Evolutionary conservation across 2,113 vertebrate species (phyloP).

Genomic region (Bagarius yarrelli): DNA sequence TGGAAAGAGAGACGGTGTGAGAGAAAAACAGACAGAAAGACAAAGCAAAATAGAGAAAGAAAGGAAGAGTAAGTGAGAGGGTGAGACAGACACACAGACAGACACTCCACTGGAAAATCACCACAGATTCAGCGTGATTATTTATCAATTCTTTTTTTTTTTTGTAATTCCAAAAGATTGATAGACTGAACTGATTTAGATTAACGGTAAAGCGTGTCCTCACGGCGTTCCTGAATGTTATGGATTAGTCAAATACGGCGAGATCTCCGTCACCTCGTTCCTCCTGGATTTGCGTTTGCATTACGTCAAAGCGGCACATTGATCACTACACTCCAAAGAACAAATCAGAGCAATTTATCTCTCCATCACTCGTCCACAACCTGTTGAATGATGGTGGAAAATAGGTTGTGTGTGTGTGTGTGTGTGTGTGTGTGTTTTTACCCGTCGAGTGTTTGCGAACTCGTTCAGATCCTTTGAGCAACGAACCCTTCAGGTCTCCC

Average conservation of each 20-base stretch:
- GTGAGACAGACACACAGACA: not conserved
- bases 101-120: too few relatives aligned
- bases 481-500: conserved; percentile 85
- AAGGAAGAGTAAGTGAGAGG: not conserved
- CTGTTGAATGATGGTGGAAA: not conserved
- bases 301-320: not conserved
- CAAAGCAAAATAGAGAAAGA: not conserved
- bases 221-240: not conserved
- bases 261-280: not conserved
- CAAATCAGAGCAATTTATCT: not conserved
- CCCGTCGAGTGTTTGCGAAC: conserved; percentile 87
- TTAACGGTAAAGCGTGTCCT: not conserved
- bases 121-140: not conserved
- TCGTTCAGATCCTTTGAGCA: conserved; percentile 82
- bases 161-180: not conserved
- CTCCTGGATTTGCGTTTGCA: conserved; percentile 18
- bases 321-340: not conserved
- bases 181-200: not conserved
- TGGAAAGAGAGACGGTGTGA: not conserved
- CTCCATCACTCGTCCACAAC: not conserved
- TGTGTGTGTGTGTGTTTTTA: conserved; percentile 50
- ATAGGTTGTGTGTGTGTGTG: conserved; percentile 12
- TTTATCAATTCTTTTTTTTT: not conserved
- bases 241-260: not conserved
- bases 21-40: not conserved